A percentile compares a stretch with the other conserved stretches of the same genome.
Evolutionary conservation across 2,888 invertebrate species (phyloP).

Genomic region (Oeneis ivallda): DNA sequence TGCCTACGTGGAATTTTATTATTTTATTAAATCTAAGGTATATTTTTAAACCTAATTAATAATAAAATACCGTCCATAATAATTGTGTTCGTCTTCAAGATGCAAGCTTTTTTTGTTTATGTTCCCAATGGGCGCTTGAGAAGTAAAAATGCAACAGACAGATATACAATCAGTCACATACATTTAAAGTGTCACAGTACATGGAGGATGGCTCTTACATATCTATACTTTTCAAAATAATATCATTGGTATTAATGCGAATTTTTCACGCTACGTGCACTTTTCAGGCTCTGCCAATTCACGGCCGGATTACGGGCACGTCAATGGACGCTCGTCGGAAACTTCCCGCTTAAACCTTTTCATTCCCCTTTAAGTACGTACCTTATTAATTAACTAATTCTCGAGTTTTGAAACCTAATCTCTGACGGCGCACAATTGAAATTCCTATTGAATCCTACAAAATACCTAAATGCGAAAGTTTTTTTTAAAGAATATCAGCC

Average conservation of each 20-base stretch:
- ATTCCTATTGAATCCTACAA: slow-evolving; percentile 9
- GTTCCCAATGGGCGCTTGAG: no score
- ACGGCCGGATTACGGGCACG: slow-evolving; percentile 59
- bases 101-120: no score
- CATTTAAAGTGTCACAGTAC: no score
- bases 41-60: no score
- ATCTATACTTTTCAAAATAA: slow-evolving; percentile 2
- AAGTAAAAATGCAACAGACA: no score
- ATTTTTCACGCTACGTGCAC: slow-evolving; percentile 58
- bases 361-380: slow-evolving; percentile 62
- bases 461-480: no score
- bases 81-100: no score
- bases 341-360: slow-evolving; percentile 68
- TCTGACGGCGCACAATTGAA: slow-evolving; percentile 37
- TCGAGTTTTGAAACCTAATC: slow-evolving; percentile 52
- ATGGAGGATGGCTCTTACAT: background rate
- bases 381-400: slow-evolving; percentile 73
- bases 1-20: no score
- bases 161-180: no score
- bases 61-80: no score
- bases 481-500: no score
- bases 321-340: slow-evolving; percentile 52
- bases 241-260: slow-evolving; percentile 47
- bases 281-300: slow-evolving; percentile 56
- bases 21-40: no score